Evolutionary conservation across 2,888 invertebrate genomes (phyloP), one percentile per base, ranked within the genome.

Genomic region (Oxyteleia sp.): DNA sequence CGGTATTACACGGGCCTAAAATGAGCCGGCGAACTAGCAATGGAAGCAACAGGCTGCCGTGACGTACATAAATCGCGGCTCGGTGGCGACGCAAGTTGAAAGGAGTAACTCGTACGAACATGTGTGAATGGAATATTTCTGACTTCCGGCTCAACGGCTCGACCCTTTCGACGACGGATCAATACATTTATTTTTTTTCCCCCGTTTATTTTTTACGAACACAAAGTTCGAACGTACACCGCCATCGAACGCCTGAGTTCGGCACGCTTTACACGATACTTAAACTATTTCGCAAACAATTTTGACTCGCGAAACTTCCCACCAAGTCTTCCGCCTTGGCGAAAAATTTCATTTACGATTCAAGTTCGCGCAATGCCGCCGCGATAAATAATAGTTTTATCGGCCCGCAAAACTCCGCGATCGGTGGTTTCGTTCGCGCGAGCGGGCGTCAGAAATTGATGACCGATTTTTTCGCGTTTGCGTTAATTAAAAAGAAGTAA

Each of bases 21-120:
- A 80, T 72, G 71, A 81, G 66, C 69, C 57, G 61, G 69, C 47
- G 68, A 61, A 64, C 66, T 59, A 76, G 68, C 41, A 61, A 16
- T 26, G 53, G 66, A 81, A 85, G 91, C 91, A 91, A 91, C 91
- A 91, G 91, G 91, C 91, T 91, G 90, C 85, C 88, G 90, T 89
- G 90, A 90, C 84, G 82, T 82, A 84, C 86, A 79, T 86, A 84
- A 86, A 87, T 85, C 72, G 84, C 80, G 81, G 32, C 69, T 79
- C 68, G 53, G 45, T 63, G 49, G 57, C 80, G 84, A 78, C 76
- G 47, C 64, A 29, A 74, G 55, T 68, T 74, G 81, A 84, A 84
- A 79, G 69, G 68, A 83, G 68, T 74, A 66, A 45, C 59, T 80
- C 66, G 68, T 53, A 61, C 35, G 75, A 78, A 72, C 53, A 55